Base-by-base conservation (phyloP, 2,888 invertebrate species). In the Mythimna ferrago region DNA sequence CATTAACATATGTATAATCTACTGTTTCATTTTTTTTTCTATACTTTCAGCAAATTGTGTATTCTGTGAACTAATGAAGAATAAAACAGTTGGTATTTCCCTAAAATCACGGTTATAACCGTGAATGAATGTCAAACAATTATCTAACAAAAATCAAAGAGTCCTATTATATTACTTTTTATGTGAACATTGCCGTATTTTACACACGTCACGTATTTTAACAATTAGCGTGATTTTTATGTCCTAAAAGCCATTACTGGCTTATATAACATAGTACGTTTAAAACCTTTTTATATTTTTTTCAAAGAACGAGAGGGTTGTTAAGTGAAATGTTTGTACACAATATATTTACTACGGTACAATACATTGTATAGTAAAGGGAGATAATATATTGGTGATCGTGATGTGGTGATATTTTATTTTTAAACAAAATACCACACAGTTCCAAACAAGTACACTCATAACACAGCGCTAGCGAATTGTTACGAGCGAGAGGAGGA, bases 81-180 rank as follows among this genome's bases (percentile, higher is more conserved):
- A 35, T 16, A 16, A 63, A 48, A 51, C 38, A 44, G 26, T 51
- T 11, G 16, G 41, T 38, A 48, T 53, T 44, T 70, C 56, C 19
- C 26, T 61, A n/a, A 65, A 61, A 61, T 44, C 9, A 44, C 6
- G 62, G 61, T 60, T n/a, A 44, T 35, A 63, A 41, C 48, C 16
- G 11, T 11, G 11, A 26, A 26, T 26, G 21, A 41, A 35, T 44
- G 51, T 44, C 16, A 69, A 65, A 56, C 9, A 48, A 61, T 48
- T 21, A 51, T 51, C 10, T 21, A 21, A 38, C 38, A 54, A 67
- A 63, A 63, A 76, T 65, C n/a, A 35, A 60, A 51, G 5, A 44
- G 2, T 26, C 4, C 21, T 48, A 14, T 21, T 21, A 35, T 26
- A 26, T 26, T 26, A 26, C 26, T 26, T 26, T 26, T n/a, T 44